phyloP scores from a whole-genome alignment of 2,797 vertebrate species.

The Aplochiton taeniatus region DNA sequence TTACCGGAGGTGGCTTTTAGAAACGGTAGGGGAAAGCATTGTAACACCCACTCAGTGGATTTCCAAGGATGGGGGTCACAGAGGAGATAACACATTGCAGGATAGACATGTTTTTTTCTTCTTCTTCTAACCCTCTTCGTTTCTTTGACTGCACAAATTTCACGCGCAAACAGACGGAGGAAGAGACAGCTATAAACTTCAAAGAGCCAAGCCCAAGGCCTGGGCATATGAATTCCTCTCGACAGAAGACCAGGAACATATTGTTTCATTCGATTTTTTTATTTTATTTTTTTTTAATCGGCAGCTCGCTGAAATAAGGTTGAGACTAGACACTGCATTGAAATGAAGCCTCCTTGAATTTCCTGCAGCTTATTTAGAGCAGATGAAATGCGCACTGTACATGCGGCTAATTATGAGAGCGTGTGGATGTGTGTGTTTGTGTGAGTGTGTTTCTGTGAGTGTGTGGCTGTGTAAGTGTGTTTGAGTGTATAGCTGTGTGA shows the following conservation, averaged over 20 bases:
- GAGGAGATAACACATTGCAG: slow-evolving; percentile 53
- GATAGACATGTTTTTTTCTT: slow-evolving; percentile 38
- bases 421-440: slow-evolving; percentile 4
- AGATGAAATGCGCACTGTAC: slow-evolving; percentile 31
- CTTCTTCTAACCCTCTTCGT: slow-evolving; percentile 24
- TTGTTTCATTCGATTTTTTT: too few relatives aligned
- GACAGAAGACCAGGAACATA: slow-evolving; percentile 45
- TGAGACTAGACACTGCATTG: slow-evolving; percentile 34
- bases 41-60: slow-evolving; percentile 46
- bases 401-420: slow-evolving; percentile 27
- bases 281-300: slow-evolving; percentile 48
- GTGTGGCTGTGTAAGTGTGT: slow-evolving; percentile 10
- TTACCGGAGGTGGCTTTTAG: slow-evolving; percentile 20
- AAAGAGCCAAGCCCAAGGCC: slow-evolving; percentile 57
- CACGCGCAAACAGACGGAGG: slow-evolving; percentile 60
- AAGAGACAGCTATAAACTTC: slow-evolving; percentile 63
- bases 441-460: neutral
- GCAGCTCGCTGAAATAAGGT: slow-evolving; percentile 41
- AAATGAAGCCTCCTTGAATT: slow-evolving; percentile 42
- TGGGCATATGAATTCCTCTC: slow-evolving; percentile 48
- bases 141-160: slow-evolving; percentile 54
- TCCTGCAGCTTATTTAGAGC: slow-evolving; percentile 23
- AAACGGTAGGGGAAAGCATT: slow-evolving; percentile 29
- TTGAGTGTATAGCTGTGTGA: slow-evolving; percentile 4
- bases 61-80: slow-evolving; percentile 28